phyloP scores from a whole-genome alignment of 2,888 invertebrate genomes.

The Camptogramma bilineatum region DNA sequence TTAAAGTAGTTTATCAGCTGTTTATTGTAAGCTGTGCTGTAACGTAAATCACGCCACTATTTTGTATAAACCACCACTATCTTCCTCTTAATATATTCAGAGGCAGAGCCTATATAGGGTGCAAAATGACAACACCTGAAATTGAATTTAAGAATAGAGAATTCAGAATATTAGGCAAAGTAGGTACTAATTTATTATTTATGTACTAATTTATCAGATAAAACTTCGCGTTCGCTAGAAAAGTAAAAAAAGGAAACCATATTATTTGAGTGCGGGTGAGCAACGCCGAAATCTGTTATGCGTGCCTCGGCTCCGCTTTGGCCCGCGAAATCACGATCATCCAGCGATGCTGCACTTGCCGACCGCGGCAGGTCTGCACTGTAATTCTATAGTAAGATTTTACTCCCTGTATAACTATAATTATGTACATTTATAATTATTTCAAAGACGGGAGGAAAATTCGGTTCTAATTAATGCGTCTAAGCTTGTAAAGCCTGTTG shows the following conservation, averaged over 20 bases:
- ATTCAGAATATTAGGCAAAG: too few relatives aligned
- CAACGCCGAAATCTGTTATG: too few relatives aligned
- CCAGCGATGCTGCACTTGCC: too few relatives aligned
- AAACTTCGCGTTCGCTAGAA: too few relatives aligned
- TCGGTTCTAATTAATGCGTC: constrained; percentile 44
- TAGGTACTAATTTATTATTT: too few relatives aligned
- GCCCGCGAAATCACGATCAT: too few relatives aligned
- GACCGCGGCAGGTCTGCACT: too few relatives aligned
- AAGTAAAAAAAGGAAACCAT: too few relatives aligned
- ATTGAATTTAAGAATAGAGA: not conserved
- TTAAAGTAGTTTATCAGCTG: not conserved
- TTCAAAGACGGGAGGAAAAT: constrained; percentile 52
- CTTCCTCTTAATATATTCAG: constrained; percentile 44
- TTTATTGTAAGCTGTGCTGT: constrained; percentile 12
- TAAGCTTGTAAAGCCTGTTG: constrained; percentile 24
- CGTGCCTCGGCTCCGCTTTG: too few relatives aligned
- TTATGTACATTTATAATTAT: constrained; percentile 62
- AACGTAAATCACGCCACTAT: constrained; percentile 36
- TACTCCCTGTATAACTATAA: constrained; percentile 29
- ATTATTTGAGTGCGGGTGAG: too few relatives aligned
- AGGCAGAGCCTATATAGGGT: constrained; percentile 32
- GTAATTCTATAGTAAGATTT: not conserved
- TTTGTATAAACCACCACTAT: constrained; percentile 34
- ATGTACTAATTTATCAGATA: too few relatives aligned
- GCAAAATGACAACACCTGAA: not conserved